These are phyloP conservation scores for Arctopsyche grandis DNA, from an alignment of 1,140 invertebrate species.

Conservation along the genomic window DNA sequence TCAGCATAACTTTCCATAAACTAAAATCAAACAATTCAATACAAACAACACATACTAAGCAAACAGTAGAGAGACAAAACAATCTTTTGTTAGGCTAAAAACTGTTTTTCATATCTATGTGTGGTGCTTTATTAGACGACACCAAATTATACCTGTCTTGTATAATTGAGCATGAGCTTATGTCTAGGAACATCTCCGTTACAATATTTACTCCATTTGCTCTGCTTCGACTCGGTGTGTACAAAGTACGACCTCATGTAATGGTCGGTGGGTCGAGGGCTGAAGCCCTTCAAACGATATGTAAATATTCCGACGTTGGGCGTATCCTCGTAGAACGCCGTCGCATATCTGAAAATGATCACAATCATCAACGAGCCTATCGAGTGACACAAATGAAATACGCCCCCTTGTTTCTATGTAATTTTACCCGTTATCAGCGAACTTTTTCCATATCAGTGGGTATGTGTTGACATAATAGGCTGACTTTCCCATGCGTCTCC, in stretches of 20 bases:
- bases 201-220: slow-evolving; percentile 72
- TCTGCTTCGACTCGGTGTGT: slow-evolving; percentile 60
- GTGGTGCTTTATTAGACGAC: slow-evolving; percentile 19
- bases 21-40: slow-evolving; percentile 59
- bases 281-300: slow-evolving; percentile 90
- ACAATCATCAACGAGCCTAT: slow-evolving; percentile 22
- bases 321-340: slow-evolving; percentile 88
- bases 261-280: slow-evolving; percentile 86
- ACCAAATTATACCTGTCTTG: slow-evolving; percentile 69
- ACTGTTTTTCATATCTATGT: slow-evolving; percentile 14
- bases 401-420: too few species aligned
- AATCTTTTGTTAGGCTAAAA: too few species aligned
- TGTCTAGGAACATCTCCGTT: slow-evolving; percentile 82
- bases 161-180: slow-evolving; percentile 72
- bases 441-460: slow-evolving; percentile 86
- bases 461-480: slow-evolving; percentile 80
- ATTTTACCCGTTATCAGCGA: slow-evolving; percentile 70
- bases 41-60: neutral
- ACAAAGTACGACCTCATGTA: slow-evolving; percentile 87
- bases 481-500: slow-evolving; percentile 75
- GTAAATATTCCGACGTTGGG: slow-evolving; percentile 89
- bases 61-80: neutral
- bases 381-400: neutral
- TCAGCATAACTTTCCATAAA: slow-evolving; percentile 70
- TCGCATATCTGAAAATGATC: slow-evolving; percentile 66